phyloP scores from a whole-genome alignment of 2,797 vertebrate genomes.

The Darevskia mixta region DNA sequence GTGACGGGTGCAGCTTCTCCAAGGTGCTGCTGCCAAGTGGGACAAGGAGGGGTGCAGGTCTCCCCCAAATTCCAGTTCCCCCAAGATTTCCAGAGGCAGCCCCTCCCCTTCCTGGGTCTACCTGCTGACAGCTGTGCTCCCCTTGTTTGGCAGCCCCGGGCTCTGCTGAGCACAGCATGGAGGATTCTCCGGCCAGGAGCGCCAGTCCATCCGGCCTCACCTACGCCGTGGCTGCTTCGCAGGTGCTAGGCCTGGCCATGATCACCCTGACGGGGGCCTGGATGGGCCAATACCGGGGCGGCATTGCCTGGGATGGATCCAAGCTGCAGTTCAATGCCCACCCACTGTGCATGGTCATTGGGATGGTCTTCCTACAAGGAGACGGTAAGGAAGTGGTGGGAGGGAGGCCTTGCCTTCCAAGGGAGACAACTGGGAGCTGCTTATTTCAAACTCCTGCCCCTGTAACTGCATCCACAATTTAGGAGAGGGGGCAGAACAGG shows the following conservation, averaged over 20 bases:
- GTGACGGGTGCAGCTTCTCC: no score
- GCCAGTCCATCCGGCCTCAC: conserved; percentile 65
- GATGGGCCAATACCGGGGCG: conserved; percentile 87
- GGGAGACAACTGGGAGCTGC: background rate
- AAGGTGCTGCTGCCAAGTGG: background rate
- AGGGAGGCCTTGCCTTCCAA: background rate
- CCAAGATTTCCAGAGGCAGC: background rate
- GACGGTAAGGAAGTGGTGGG: conserved; percentile 79
- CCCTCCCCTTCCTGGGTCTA: background rate
- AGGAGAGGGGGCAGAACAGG: background rate
- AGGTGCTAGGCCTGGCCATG: conserved; percentile 83
- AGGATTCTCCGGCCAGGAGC: background rate
- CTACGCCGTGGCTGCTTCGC: conserved; percentile 80
- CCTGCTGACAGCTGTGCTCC: no score
- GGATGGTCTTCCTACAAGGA: conserved; percentile 89
- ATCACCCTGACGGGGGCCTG: conserved; percentile 84
- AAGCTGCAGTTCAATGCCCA: conserved; percentile 86
- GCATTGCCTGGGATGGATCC: conserved; percentile 85
- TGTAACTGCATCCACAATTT: background rate
- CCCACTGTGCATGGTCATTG: conserved; percentile 91
- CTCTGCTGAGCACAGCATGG: conserved; percentile 68
- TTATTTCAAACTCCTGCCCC: no score
- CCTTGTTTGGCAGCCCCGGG: background rate
- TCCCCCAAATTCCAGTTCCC: background rate
- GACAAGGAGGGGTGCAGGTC: background rate